phyloP scores from a whole-genome alignment of 2,888 invertebrate genomes.

The Drosophila percnosoma region DNA sequence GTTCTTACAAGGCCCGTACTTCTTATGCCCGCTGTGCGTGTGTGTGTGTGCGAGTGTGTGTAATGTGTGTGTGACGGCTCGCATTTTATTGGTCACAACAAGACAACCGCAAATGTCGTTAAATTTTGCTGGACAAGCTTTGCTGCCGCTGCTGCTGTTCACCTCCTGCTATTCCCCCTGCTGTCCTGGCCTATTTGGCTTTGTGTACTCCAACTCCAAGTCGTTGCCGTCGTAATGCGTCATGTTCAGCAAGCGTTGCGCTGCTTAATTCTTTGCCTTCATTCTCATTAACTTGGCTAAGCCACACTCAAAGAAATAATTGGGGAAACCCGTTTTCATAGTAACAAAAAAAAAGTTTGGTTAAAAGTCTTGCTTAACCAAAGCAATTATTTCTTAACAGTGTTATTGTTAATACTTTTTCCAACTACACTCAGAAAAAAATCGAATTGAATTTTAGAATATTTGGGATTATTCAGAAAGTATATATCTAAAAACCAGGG shows the following conservation, averaged over 20 bases:
- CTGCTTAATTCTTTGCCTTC: slow-evolving; percentile 24
- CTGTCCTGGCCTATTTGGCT: slow-evolving; percentile 41
- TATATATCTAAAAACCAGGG: neutral
- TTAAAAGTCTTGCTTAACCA: neutral
- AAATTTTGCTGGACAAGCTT: slow-evolving; percentile 49
- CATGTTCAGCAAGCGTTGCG: slow-evolving; percentile 51
- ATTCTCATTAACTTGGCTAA: slow-evolving; percentile 59
- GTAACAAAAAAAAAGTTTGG: neutral
- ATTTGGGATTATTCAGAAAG: neutral
- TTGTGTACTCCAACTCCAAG: slow-evolving; percentile 11
- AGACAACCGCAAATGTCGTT: slow-evolving; percentile 46
- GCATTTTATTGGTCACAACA: slow-evolving; percentile 46
- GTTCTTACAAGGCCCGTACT: slow-evolving; percentile 23
- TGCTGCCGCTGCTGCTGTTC: neutral
- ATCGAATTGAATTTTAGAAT: neutral
- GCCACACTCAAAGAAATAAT: slow-evolving; percentile 7
- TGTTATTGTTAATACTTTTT: neutral
- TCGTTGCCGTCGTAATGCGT: slow-evolving; percentile 47
- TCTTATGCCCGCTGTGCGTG: neutral
- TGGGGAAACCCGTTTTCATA: neutral
- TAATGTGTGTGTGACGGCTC: slow-evolving; percentile 27
- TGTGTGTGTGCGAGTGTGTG: neutral
- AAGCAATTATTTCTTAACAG: neutral
- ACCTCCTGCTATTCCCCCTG: neutral
- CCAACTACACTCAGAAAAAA: neutral